A percentile compares a stretch with the other conserved stretches of the same genome.
These are phyloP conservation scores for Anneissia japonica DNA, from an alignment of 35 echinoderm and acorn worm genomes.

Conservation along the genomic window DNA sequence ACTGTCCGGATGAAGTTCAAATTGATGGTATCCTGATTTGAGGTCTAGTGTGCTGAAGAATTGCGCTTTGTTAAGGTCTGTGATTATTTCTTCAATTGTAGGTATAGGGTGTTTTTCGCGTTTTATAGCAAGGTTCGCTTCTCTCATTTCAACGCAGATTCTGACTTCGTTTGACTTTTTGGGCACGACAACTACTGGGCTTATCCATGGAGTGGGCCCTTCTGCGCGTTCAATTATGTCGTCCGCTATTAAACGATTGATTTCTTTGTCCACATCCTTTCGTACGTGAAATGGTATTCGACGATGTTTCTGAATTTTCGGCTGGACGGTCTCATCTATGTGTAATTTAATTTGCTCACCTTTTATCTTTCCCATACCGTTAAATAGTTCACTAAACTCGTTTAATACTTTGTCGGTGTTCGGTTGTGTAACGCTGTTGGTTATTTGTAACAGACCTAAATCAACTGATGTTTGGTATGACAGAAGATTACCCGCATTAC, in stretches of 20 bases:
- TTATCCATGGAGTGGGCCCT: neutral
- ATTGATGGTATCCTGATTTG: slow-evolving; percentile 49
- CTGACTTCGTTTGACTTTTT: slow-evolving; percentile 5
- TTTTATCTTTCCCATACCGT: slow-evolving; percentile 23
- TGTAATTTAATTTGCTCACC: slow-evolving; percentile 17
- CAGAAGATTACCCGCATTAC: slow-evolving; percentile 10
- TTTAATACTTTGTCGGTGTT: neutral
- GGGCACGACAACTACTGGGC: neutral
- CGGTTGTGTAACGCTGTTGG: neutral
- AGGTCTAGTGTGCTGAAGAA: slow-evolving; percentile 54
- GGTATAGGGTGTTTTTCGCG: slow-evolving; percentile 54
- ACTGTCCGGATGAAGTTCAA: slow-evolving; percentile 17
- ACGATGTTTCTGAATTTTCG: slow-evolving; percentile 9
- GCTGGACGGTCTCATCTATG: neutral
- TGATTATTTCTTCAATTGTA: slow-evolving; percentile 55
- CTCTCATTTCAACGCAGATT: slow-evolving; percentile 40
- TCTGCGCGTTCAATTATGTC: slow-evolving; percentile 14
- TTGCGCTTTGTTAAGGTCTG: slow-evolving; percentile 25
- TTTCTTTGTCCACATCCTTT: slow-evolving; percentile 16
- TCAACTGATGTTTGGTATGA: slow-evolving; percentile 7
- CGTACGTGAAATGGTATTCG: slow-evolving; percentile 16
- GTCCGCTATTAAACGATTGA: neutral
- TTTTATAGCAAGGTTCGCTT: slow-evolving; percentile 26
- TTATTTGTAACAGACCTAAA: slow-evolving; percentile 15
- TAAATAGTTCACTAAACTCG: neutral